Percentiles rank a stretch among this genome's conserved stretches.
Evolutionary conservation across 2,888 invertebrate genomes (phyloP).

Genomic region (Nemotelus nigrinus): DNA sequence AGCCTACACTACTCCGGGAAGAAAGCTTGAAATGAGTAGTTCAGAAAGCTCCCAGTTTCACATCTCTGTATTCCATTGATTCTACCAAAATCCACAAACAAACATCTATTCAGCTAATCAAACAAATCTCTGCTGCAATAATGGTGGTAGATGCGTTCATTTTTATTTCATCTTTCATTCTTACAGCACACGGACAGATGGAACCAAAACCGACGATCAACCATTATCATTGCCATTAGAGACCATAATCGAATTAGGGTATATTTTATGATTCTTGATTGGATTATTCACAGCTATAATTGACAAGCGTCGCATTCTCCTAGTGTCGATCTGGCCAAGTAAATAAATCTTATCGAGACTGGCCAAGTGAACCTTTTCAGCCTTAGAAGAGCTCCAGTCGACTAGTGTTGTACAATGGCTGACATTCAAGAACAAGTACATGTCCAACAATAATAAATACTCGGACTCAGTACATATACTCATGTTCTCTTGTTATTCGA

Average conservation of each 20-base stretch:
- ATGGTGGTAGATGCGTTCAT: conserved; percentile 12
- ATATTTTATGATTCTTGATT: conserved; percentile 30
- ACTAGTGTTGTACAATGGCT: conserved; percentile 31
- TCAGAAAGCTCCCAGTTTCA: too few species aligned
- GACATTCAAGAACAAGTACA: conserved; percentile 13
- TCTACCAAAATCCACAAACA: neutral
- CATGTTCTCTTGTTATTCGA: conserved; percentile 37
- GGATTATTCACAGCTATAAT: conserved; percentile 36
- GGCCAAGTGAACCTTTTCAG: conserved; percentile 31
- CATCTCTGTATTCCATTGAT: neutral
- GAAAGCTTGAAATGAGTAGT: too few species aligned
- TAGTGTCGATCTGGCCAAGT: conserved; percentile 21
- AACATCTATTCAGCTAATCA: conserved; percentile 1
- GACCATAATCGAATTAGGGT: conserved; percentile 42
- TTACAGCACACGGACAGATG: neutral
- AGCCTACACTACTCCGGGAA: too few species aligned
- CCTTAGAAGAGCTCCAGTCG: conserved; percentile 23
- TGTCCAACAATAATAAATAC: neutral
- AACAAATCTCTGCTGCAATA: neutral
- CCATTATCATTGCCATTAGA: conserved; percentile 27
- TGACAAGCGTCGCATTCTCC: conserved; percentile 29
- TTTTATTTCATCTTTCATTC: neutral
- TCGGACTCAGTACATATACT: neutral
- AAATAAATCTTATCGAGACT: conserved; percentile 29
- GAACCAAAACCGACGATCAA: conserved; percentile 9